Base-by-base conservation (phyloP, 2,113 vertebrate species). In the Larimichthys crocea region DNA sequence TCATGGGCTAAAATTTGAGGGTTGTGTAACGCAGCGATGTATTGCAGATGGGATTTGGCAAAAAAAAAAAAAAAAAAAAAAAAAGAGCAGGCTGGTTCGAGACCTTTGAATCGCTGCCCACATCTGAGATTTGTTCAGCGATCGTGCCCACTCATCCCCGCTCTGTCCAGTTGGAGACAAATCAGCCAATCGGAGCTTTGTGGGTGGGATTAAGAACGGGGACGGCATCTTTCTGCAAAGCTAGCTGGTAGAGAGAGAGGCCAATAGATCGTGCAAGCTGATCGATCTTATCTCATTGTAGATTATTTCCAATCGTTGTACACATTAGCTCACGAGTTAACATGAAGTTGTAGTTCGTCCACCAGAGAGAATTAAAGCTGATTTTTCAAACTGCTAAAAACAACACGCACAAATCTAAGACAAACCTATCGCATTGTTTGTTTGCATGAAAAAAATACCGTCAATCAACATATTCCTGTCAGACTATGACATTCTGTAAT, bases 61-160 rank as follows among this genome's bases (percentile, higher is more conserved):
- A 26, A 26, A 26, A 26, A 26, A 26, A 26, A 2, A 2, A 26
- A 26, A 26, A 26, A 26, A 26, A 2, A 26, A 26, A 53, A 42
- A 48, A 42, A 42, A 12, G 26, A 52, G 14, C 35, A 19, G n/a
- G 60, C 48, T 63, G 57, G 29, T 74, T 52, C 8, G 20, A 40
- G 59, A 63, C 29, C 59, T 63, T 5, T 42, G 48, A 63, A n/a
- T 49, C 20, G 10, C 49, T 75, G 72, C 60, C 72, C 60, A 64
- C 73, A 53, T 9, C n/a, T 12, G 15, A 55, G 61, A 75, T 26
- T 15, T 75, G 61, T 64, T 64, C 60, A 53, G 49, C 2, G 12
- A 55, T 15, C 10, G 73, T 8, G 3, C 73, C 73, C 50, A 65
- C 61, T 56, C 50, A 44, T 20, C 29, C 16, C 60, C 20, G 48